These are phyloP conservation scores for Oscheius onirici DNA, from an alignment of 2,888 invertebrate genomes.

Conservation along the genomic window DNA sequence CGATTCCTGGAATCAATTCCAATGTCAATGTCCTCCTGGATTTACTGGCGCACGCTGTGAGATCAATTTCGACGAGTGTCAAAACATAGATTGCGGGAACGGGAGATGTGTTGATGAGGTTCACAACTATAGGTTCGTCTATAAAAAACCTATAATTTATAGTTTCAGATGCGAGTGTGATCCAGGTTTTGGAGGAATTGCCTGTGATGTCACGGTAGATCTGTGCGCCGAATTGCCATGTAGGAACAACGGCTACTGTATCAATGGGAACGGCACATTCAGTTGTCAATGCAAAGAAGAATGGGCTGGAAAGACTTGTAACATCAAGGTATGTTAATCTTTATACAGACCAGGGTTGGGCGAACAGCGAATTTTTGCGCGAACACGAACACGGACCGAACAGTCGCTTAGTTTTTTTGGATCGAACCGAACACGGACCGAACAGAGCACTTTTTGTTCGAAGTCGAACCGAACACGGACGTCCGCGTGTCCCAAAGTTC, in stretches of 20 bases:
- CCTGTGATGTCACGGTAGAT: constrained; percentile 50
- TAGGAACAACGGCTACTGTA: constrained; percentile 52
- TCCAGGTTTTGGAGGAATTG: constrained; percentile 48
- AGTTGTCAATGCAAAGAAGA: constrained; percentile 54
- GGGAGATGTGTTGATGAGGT: constrained; percentile 55
- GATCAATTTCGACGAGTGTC: constrained; percentile 58
- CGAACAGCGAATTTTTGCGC: too few species aligned
- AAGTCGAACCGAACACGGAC: too few species aligned
- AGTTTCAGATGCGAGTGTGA: constrained; percentile 59
- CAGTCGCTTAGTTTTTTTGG: too few species aligned
- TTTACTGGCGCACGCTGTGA: constrained; percentile 62
- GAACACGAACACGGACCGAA: too few species aligned
- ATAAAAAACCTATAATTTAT: background rate
- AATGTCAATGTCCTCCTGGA: constrained; percentile 46
- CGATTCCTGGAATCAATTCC: constrained; percentile 54
- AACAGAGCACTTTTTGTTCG: too few species aligned
- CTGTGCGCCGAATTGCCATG: constrained; percentile 53
- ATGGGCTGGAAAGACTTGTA: constrained; percentile 58
- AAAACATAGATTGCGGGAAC: constrained; percentile 35
- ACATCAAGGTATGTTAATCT: constrained; percentile 34
- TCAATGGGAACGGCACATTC: constrained; percentile 37
- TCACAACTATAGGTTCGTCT: constrained; percentile 41
- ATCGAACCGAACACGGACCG: too few species aligned
- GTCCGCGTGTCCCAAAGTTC: too few species aligned
- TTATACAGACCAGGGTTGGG: too few species aligned